Evolutionary conservation across 2,113 vertebrate species (phyloP).

Genomic region (Onychostoma macrolepis): DNA sequence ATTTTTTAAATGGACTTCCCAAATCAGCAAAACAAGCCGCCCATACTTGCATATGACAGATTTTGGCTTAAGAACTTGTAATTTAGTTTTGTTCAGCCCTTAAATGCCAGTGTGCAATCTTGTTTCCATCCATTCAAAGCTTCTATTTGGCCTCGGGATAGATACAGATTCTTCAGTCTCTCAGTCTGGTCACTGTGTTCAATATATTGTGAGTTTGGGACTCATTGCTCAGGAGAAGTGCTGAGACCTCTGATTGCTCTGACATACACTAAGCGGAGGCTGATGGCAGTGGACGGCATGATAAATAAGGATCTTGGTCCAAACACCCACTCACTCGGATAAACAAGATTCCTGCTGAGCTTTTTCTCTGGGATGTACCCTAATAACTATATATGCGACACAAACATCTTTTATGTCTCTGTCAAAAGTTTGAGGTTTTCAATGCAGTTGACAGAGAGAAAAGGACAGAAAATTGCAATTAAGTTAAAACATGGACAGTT

Average conservation of each 20-base stretch:
- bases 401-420: not conserved
- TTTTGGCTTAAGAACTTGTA: not conserved
- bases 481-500: not conserved
- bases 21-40: not conserved
- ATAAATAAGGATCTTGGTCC: constrained; percentile 8
- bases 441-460: not conserved
- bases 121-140: constrained; percentile 5
- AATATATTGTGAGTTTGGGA: constrained; percentile 16
- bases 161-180: not conserved
- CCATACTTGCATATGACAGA: not conserved
- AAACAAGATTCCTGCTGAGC: constrained; percentile 18
- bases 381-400: constrained; percentile 2
- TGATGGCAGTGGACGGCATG: not conserved
- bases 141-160: constrained; percentile 4
- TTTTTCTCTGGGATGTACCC: not conserved
- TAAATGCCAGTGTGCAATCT: not conserved
- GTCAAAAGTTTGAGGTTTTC: not conserved
- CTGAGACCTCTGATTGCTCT: constrained; percentile 5
- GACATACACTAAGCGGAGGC: not conserved
- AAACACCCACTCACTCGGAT: not conserved
- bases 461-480: not conserved
- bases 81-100: not conserved
- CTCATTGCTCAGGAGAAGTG: constrained; percentile 23
- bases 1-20: not conserved
- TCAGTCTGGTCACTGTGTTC: not conserved